Percentiles rank a stretch among this genome's conserved stretches.
Evolutionary conservation across 2,113 vertebrate genomes (phyloP).

Genomic region (Bujurquina vittata): DNA sequence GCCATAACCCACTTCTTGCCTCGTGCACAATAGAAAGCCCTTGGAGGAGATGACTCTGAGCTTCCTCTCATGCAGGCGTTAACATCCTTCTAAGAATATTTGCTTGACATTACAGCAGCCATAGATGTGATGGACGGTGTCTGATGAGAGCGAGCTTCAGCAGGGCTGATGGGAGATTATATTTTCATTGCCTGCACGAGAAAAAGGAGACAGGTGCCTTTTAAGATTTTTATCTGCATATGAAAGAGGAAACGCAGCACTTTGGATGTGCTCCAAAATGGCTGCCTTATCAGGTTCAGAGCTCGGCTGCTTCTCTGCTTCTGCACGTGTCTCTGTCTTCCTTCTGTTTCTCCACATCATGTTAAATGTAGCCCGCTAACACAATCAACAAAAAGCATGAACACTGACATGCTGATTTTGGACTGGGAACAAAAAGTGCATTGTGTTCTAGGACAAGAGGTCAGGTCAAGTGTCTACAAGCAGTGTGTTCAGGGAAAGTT

Average conservation of each 20-base stretch:
- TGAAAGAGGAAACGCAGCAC: slow-evolving; percentile 40
- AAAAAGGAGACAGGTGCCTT: slow-evolving; percentile 54
- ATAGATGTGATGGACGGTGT: slow-evolving; percentile 37
- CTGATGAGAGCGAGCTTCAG: slow-evolving; percentile 20
- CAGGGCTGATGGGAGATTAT: slow-evolving; percentile 43
- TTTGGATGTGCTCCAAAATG: slow-evolving; percentile 57
- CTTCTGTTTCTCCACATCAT: slow-evolving; percentile 16
- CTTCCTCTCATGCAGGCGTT: slow-evolving; percentile 25
- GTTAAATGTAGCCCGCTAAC: neutral
- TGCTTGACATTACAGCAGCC: slow-evolving; percentile 39
- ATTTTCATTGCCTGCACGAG: slow-evolving; percentile 49
- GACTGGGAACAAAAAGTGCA: neutral
- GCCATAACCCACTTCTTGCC: slow-evolving; percentile 52
- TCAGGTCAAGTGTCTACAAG: neutral
- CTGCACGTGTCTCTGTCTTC: slow-evolving; percentile 3
- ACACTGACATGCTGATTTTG: neutral
- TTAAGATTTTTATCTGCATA: slow-evolving; percentile 57
- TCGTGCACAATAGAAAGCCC: slow-evolving; percentile 38
- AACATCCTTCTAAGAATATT: slow-evolving; percentile 43
- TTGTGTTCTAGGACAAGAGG: neutral
- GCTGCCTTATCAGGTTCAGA: slow-evolving; percentile 38
- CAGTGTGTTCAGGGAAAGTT: neutral
- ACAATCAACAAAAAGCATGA: neutral
- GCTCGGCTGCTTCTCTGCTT: slow-evolving; percentile 31
- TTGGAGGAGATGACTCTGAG: slow-evolving; percentile 41